phyloP scores from a whole-genome alignment of 2,113 vertebrate genomes.

The Struthio camelus region DNA sequence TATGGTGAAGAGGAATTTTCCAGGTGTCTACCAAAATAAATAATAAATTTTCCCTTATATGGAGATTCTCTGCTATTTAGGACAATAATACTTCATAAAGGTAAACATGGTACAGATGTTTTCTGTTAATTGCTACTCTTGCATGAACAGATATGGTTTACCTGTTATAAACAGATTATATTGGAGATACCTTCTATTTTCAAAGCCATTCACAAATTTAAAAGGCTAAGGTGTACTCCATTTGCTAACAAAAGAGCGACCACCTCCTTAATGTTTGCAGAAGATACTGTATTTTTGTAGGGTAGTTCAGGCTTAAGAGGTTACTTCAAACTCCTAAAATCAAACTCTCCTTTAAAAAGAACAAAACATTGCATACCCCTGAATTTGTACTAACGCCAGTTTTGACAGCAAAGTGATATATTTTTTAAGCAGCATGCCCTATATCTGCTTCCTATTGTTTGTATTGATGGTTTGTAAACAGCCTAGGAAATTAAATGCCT shows the following conservation, averaged over 20 bases:
- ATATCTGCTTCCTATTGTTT: conserved; percentile 24
- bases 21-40: not conserved
- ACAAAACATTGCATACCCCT: not conserved
- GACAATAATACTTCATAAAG: not conserved
- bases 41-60: not conserved
- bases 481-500: not conserved
- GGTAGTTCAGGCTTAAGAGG: not conserved
- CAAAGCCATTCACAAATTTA: conserved; percentile 1
- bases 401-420: not conserved
- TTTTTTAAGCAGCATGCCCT: not conserved
- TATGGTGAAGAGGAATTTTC: not conserved
- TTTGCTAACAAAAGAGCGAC: not conserved
- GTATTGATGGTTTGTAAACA: conserved; percentile 23
- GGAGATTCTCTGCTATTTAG: not conserved
- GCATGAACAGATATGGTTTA: conserved; percentile 9
- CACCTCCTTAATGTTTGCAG: not conserved
- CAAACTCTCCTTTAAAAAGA: not conserved
- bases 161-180: not conserved
- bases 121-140: not conserved
- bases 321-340: not conserved
- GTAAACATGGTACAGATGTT: not conserved
- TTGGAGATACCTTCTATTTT: conserved; percentile 2
- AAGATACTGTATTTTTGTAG: not conserved
- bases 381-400: not conserved
- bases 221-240: not conserved